phyloP scores from a whole-genome alignment of 2,888 invertebrate genomes.

The Lepetodrilus schrolli region DNA sequence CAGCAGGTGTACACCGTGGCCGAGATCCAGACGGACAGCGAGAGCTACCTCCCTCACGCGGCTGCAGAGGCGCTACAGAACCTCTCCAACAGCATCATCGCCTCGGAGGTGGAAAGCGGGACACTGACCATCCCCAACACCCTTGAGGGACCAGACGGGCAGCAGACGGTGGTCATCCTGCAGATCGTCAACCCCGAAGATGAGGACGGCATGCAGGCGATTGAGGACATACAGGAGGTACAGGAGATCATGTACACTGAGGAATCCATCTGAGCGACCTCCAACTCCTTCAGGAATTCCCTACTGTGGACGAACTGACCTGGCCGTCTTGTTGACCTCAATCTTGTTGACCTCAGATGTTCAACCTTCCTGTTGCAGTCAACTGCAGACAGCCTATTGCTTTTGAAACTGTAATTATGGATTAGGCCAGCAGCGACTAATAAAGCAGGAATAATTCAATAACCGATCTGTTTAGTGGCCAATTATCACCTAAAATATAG shows the following conservation, averaged over 20 bases:
- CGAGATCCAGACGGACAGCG: slow-evolving; percentile 30
- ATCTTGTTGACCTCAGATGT: too few relatives aligned
- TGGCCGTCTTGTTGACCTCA: too few relatives aligned
- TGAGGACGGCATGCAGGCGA: slow-evolving; percentile 45
- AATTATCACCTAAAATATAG: too few relatives aligned
- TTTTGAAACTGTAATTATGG: too few relatives aligned
- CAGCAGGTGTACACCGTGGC: slow-evolving; percentile 41
- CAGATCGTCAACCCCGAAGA: slow-evolving; percentile 62
- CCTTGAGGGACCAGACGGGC: slow-evolving; percentile 49
- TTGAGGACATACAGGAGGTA: slow-evolving; percentile 35
- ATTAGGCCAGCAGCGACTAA: too few relatives aligned
- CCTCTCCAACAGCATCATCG: slow-evolving; percentile 49
- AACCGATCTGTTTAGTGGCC: too few relatives aligned
- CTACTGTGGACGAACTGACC: too few relatives aligned
- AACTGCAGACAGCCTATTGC: too few relatives aligned
- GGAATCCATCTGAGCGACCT: not conserved
- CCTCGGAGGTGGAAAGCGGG: slow-evolving; percentile 42
- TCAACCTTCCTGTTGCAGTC: too few relatives aligned
- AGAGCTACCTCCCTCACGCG: slow-evolving; percentile 47
- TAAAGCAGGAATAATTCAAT: too few relatives aligned
- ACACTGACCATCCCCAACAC: slow-evolving; percentile 45
- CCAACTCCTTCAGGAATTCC: too few relatives aligned
- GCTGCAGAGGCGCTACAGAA: slow-evolving; percentile 62
- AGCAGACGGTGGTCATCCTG: slow-evolving; percentile 62
- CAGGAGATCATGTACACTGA: slow-evolving; percentile 12